Evolutionary conservation across 2,113 vertebrate species (phyloP), one percentile per base, ranked within the genome.

Genomic region (Corydoras sp.): DNA sequence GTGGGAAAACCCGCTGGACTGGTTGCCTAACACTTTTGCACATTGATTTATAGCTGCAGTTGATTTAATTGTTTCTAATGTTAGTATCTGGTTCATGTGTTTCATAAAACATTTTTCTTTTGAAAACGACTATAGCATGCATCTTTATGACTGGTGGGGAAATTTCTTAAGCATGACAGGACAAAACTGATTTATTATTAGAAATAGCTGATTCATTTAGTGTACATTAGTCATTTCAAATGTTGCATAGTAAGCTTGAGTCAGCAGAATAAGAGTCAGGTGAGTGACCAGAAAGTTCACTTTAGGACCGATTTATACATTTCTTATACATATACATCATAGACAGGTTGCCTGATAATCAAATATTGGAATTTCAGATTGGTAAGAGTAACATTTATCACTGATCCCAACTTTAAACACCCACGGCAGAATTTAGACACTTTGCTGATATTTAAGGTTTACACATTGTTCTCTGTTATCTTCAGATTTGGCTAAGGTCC

Each of bases 351-450:
- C 35, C 14, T 53, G 11, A 53, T 53, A 53, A 53, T 3, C 54
- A 54, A 62, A 43, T 43, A 43, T 43, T 43, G 12, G 32, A 51
- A 43, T 31, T 76, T 70, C 48, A 35, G 35, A 58, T 65, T 51
- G 58, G 15, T 54, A 70, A 72, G 56, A 61, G 56, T 60, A 71
- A 67, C 10, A 73, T 63, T 71, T 62, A 68, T 62, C 67, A 75
- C 69, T 65, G 58, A 6, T 53, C 69, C 6, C 63, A 69, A 50
- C 66, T 55, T 77, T 75, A 69, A 70, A 71, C 72, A 78, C 76
- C 67, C 43, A n/a, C 65, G 63, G 74, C 56, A 61, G 58, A 75
- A 85, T 83, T 86, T 84, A 84, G 85, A 68, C 75, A 71, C 80
- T 67, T 49, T 74, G 82, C 77, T 82, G 81, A 79, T 79, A 79